Percentiles rank a stretch among this genome's conserved stretches.
Evolutionary conservation across 2,113 vertebrate genomes (phyloP).

Genomic region (Emydura subglobosa): DNA sequence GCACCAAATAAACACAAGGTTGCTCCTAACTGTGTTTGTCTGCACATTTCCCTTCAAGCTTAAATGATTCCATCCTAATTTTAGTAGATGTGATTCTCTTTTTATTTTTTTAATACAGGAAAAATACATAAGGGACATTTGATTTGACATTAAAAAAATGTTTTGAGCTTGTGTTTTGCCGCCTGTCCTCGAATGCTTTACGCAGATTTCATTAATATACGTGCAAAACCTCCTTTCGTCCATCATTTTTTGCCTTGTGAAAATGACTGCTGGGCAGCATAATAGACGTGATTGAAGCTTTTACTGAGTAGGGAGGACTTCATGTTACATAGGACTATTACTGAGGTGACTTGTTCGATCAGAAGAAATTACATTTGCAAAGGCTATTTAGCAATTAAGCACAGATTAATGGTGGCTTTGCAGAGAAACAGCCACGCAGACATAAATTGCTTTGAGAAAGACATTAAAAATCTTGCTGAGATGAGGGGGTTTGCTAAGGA

Average conservation of each 20-base stretch:
- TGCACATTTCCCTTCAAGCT: background rate
- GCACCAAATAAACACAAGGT: accelerated
- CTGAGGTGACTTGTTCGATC: background rate
- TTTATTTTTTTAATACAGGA: constrained; percentile 2
- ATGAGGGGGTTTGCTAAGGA: background rate
- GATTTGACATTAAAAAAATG: background rate
- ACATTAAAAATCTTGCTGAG: background rate
- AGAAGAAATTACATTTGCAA: constrained; percentile 1
- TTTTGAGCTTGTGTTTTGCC: background rate
- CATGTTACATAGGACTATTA: background rate
- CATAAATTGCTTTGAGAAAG: background rate
- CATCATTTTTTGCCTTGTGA: background rate
- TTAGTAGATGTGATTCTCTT: background rate
- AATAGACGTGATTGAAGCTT: background rate
- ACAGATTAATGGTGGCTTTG: background rate
- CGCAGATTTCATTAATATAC: background rate
- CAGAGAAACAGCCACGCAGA: background rate
- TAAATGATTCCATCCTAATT: background rate
- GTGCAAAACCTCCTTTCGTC: background rate
- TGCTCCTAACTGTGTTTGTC: background rate
- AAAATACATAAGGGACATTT: background rate
- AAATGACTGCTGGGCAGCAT: background rate
- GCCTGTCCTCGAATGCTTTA: background rate
- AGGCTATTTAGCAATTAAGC: background rate
- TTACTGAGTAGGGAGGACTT: background rate